These are phyloP conservation scores for Cryptus armator DNA, from an alignment of 2,888 invertebrate species.

Conservation along the genomic window DNA sequence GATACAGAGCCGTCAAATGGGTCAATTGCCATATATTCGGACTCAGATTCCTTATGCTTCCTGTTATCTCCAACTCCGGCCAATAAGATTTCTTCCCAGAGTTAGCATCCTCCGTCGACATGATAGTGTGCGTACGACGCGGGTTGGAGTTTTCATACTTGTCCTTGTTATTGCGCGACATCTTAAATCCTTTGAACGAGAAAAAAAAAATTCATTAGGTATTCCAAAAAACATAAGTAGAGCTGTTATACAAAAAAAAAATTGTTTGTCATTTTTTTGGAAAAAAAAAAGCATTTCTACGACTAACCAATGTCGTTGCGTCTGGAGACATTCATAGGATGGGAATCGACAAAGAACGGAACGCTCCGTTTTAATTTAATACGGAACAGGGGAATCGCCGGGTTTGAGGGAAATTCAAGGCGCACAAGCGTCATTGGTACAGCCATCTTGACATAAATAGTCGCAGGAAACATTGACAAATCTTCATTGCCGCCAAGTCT, in stretches of 20 bases:
- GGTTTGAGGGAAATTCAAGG: constrained; percentile 40
- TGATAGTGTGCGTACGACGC: constrained; percentile 94
- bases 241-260: neutral
- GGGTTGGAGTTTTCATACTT: constrained; percentile 94
- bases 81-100: constrained; percentile 97
- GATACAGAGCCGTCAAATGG: constrained; percentile 97
- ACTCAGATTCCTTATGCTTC: constrained; percentile 97
- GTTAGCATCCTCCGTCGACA: constrained; percentile 97
- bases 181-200: constrained; percentile 82
- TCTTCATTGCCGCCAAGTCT: constrained; percentile 62
- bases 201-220: neutral
- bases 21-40: constrained; percentile 96
- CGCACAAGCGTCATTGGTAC: constrained; percentile 57
- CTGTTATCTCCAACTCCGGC: constrained; percentile 96
- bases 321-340: constrained; percentile 44
- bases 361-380: constrained; percentile 42
- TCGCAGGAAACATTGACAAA: constrained; percentile 48
- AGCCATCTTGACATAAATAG: constrained; percentile 60
- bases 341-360: constrained; percentile 36
- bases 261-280: neutral
- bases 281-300: neutral
- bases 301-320: constrained; percentile 56
- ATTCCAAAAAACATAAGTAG: neutral
- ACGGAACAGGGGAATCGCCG: constrained; percentile 53
- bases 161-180: constrained; percentile 91